phyloP scores from a whole-genome alignment of 1,140 invertebrate genomes.

The Hylaeus volcanicus region DNA sequence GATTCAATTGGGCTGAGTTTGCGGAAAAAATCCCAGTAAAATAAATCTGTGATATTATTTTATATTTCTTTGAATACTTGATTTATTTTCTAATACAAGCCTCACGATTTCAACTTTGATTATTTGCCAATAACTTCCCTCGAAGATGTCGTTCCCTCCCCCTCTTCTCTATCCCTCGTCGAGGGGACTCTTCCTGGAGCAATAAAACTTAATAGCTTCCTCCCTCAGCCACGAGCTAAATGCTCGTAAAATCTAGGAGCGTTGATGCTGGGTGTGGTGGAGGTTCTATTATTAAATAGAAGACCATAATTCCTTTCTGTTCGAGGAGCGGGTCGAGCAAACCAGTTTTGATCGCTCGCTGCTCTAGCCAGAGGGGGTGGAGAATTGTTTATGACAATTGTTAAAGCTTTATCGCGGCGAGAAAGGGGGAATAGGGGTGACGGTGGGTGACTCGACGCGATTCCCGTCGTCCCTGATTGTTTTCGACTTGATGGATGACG shows the following conservation, averaged over 20 bases:
- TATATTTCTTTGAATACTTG: too few species aligned
- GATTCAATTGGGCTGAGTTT: too few species aligned
- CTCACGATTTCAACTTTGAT: too few species aligned
- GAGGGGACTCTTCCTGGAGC: not conserved
- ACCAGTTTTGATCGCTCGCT: not conserved
- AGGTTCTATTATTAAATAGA: slow-evolving; percentile 36
- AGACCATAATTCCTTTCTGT: slow-evolving; percentile 14
- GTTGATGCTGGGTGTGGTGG: slow-evolving; percentile 4
- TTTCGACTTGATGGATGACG: slow-evolving; percentile 32
- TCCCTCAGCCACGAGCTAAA: not conserved
- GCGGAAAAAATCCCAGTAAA: too few species aligned
- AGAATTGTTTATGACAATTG: slow-evolving; percentile 32
- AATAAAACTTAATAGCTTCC: slow-evolving; percentile 40
- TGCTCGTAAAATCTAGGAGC: slow-evolving; percentile 30
- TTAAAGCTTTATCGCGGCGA: not conserved
- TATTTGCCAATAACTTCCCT: too few species aligned
- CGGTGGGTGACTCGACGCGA: slow-evolving; percentile 15
- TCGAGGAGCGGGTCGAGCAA: not conserved
- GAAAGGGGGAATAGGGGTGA: not conserved
- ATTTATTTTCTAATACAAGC: too few species aligned
- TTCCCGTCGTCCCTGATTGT: slow-evolving; percentile 25
- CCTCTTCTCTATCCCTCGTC: not conserved
- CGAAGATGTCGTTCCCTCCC: not conserved
- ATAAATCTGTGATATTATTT: too few species aligned
- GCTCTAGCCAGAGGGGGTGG: not conserved